Evolutionary conservation across 2,797 vertebrate species (phyloP).

Genomic region (Limnodromus scolopaceus): DNA sequence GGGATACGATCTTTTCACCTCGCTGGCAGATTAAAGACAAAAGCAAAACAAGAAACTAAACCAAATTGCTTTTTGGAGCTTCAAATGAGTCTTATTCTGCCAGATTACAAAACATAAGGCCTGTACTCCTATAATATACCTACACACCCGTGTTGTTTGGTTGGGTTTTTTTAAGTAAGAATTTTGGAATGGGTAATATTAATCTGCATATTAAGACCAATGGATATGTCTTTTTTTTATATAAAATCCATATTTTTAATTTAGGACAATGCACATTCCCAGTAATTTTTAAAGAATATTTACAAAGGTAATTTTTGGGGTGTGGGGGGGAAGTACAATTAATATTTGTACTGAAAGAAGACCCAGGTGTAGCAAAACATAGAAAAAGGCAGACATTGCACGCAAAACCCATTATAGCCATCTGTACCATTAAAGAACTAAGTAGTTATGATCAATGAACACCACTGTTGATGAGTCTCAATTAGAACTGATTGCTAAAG

Average conservation of each 20-base stretch:
- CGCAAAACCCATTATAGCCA: not conserved
- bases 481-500: not conserved
- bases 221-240: not conserved
- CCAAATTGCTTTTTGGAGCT: not conserved
- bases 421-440: not conserved
- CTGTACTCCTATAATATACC: not conserved
- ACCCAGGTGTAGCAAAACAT: not conserved
- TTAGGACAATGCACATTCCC: not conserved
- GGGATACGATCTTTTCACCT: not conserved
- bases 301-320: not conserved
- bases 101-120: not conserved
- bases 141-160: not conserved
- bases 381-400: not conserved
- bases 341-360: not conserved
- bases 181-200: not conserved
- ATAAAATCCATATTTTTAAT: not conserved
- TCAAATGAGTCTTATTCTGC: not conserved
- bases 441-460: not conserved
- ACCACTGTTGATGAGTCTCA: not conserved
- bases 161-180: not conserved
- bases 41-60: not conserved
- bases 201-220: not conserved
- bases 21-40: not conserved
- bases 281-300: not conserved
- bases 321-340: not conserved